phyloP scores from a whole-genome alignment of 2,797 vertebrate genomes.

The Pyrocephalus nanus region DNA sequence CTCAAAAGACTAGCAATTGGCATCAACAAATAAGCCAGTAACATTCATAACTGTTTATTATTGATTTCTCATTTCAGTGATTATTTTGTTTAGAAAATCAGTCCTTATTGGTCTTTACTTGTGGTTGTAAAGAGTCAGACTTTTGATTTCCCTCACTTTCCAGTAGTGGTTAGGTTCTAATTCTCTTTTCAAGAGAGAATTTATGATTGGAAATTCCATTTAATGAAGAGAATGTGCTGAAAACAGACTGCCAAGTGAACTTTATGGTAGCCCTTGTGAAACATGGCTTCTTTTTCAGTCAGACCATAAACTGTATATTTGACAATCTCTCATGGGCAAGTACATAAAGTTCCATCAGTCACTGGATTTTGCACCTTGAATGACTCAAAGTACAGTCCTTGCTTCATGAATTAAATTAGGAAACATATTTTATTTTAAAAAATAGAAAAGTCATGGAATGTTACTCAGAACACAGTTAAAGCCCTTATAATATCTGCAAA shows the following conservation, averaged over 20 bases:
- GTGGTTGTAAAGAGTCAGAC: not conserved
- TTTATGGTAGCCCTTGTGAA: not conserved
- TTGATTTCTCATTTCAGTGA: not conserved
- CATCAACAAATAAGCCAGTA: not conserved
- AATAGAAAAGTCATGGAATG: not conserved
- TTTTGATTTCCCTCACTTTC: not conserved
- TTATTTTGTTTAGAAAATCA: not conserved
- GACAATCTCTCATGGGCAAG: not conserved
- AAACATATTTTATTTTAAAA: not conserved
- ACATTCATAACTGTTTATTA: not conserved
- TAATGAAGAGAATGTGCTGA: not conserved
- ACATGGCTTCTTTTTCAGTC: not conserved
- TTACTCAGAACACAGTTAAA: not conserved
- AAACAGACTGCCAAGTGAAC: not conserved
- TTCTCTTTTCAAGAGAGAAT: not conserved
- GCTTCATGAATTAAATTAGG: not conserved
- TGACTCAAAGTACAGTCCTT: not conserved
- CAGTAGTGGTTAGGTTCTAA: not conserved
- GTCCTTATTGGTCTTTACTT: not conserved
- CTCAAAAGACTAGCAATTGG: not conserved
- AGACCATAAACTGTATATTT: not conserved
- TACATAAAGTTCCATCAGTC: not conserved
- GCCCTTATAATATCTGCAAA: not conserved
- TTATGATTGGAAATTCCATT: not conserved
- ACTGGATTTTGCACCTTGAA: not conserved